A percentile compares a stretch with the other conserved stretches of the same genome.
phyloP scores from a whole-genome alignment of 2,113 vertebrate genomes.

The Thamnaconus septentrionalis region DNA sequence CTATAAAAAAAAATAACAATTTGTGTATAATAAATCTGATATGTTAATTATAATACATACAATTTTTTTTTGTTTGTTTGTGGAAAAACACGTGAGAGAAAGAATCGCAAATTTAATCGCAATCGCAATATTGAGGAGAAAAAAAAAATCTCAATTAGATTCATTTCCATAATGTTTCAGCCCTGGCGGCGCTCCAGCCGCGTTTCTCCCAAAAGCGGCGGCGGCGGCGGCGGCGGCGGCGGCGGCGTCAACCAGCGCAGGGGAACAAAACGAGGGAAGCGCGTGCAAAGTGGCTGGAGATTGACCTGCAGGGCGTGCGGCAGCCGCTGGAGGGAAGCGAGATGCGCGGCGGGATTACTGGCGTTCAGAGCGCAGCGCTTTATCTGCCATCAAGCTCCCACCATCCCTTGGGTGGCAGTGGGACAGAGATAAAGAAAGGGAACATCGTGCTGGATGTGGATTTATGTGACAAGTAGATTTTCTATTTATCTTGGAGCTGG shows the following conservation, averaged over 20 bases:
- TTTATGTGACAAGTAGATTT: constrained; percentile 46
- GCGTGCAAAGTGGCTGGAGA: constrained; percentile 18
- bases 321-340: background rate
- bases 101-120: too few relatives aligned
- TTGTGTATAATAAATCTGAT: too few relatives aligned
- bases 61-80: too few relatives aligned
- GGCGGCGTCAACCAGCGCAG: constrained; percentile 2
- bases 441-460: constrained; percentile 1
- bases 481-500: constrained; percentile 2
- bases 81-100: too few relatives aligned
- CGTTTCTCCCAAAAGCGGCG: constrained; percentile 30
- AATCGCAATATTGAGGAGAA: too few relatives aligned
- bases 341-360: constrained; percentile 18
- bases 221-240: constrained; percentile 19
- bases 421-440: constrained; percentile 20
- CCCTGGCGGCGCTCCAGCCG: constrained; percentile 13
- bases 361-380: constrained; percentile 6
- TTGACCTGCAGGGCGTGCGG: constrained; percentile 32
- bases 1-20: too few relatives aligned
- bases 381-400: background rate
- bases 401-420: background rate
- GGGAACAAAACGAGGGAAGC: constrained; percentile 7
- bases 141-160: too few relatives aligned
- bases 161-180: too few relatives aligned
- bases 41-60: too few relatives aligned